Evolutionary conservation across 2,888 invertebrate species (phyloP).

Genomic region (Tachina fera): DNA sequence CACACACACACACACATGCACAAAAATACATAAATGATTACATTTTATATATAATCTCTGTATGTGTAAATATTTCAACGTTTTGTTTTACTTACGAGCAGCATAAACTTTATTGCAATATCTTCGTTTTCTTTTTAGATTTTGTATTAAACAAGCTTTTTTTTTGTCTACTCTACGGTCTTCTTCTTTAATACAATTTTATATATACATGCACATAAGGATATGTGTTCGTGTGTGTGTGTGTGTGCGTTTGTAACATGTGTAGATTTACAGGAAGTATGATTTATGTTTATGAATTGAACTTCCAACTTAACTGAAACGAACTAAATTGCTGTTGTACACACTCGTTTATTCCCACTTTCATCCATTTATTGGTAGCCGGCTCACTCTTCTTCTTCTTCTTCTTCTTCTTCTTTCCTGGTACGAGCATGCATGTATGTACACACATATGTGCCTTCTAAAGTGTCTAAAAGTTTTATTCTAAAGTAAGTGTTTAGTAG

Average conservation of each 20-base stretch:
- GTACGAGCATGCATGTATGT: conserved; percentile 14
- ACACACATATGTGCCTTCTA: conserved; percentile 37
- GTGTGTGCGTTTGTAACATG: conserved; percentile 49
- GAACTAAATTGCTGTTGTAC: conserved; percentile 50
- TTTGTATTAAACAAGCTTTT: conserved; percentile 28
- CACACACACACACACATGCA: background rate
- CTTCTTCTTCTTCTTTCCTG: background rate
- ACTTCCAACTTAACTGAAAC: conserved; percentile 62
- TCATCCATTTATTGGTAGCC: background rate
- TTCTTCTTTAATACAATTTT: conserved; percentile 16
- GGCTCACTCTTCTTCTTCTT: too few species aligned
- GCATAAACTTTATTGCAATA: conserved; percentile 73
- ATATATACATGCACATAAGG: background rate
- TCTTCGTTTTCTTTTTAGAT: conserved; percentile 34
- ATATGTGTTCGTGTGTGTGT: background rate
- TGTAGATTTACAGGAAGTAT: conserved; percentile 69
- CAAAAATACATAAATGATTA: background rate
- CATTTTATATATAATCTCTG: conserved; percentile 5
- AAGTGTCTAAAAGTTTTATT: conserved; percentile 68
- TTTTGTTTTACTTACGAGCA: conserved; percentile 65
- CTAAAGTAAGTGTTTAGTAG: conserved; percentile 43
- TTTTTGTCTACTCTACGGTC: conserved; percentile 19
- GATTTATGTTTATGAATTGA: conserved; percentile 73
- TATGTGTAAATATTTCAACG: conserved; percentile 21
- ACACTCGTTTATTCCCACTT: conserved; percentile 18